Evolutionary conservation across 2,888 invertebrate genomes (phyloP).

Genomic region (Toxonevra muliebris): DNA sequence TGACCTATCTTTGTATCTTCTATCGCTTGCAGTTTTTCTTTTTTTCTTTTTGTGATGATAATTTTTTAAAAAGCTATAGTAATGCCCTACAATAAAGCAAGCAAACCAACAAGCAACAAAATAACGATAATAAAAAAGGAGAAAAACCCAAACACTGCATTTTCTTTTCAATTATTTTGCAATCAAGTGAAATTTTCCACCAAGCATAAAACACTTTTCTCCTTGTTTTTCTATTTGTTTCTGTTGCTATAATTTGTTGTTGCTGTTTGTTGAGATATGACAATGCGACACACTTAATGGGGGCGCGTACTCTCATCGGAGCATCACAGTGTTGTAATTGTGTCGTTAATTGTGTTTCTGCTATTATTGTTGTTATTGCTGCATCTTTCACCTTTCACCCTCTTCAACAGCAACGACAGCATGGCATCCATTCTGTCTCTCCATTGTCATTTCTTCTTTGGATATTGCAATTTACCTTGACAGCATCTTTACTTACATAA

Average conservation of each 20-base stretch:
- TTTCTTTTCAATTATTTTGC: conserved; percentile 55
- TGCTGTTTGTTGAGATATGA: too few relatives aligned
- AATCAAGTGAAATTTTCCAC: conserved; percentile 36
- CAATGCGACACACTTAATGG: too few relatives aligned
- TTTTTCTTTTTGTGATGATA: conserved; percentile 25
- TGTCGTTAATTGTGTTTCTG: too few relatives aligned
- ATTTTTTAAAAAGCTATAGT: conserved; percentile 29
- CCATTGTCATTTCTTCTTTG: background rate
- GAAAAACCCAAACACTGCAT: conserved; percentile 45
- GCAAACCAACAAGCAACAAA: too few relatives aligned
- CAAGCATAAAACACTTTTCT: conserved; percentile 4
- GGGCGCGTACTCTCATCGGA: too few relatives aligned
- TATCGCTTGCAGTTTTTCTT: conserved; percentile 24
- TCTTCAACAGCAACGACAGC: conserved; percentile 3
- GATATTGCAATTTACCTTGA: background rate
- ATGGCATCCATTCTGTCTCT: background rate
- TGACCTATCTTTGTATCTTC: conserved; percentile 61
- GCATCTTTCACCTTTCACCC: conserved; percentile 1
- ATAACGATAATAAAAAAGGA: conserved; percentile 1
- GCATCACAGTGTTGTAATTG: too few relatives aligned
- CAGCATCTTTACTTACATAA: conserved; percentile 5
- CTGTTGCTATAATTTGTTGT: too few relatives aligned
- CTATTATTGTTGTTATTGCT: too few relatives aligned
- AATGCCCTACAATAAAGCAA: too few relatives aligned
- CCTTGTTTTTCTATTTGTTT: too few relatives aligned